Percentiles rank a stretch among this genome's conserved stretches.
These are phyloP conservation scores for Linurgus olivaceus DNA, from an alignment of 2,797 vertebrate genomes.

Conservation along the genomic window DNA sequence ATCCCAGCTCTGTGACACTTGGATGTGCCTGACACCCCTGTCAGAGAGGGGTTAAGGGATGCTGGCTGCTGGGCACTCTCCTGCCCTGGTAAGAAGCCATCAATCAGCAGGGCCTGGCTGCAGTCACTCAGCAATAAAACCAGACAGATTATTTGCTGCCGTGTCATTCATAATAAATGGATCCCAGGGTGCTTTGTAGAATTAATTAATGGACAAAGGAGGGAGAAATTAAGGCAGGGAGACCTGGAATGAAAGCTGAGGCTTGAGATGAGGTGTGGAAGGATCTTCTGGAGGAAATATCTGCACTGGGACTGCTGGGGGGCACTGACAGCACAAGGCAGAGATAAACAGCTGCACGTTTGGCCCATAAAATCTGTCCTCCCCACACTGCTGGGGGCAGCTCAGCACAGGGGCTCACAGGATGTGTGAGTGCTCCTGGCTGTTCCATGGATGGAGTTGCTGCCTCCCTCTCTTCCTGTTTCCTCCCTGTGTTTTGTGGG, in stretches of 20 bases:
- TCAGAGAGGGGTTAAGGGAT: not conserved
- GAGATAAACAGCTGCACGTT: not conserved
- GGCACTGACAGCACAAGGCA: fast-evolving
- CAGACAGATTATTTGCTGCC: constrained; percentile 26
- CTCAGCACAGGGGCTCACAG: not conserved
- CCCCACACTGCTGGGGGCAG: not conserved
- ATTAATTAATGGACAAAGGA: constrained; percentile 42
- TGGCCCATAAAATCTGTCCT: not conserved
- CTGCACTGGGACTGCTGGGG: fast-evolving
- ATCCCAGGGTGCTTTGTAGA: constrained; percentile 26
- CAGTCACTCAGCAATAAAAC: not conserved
- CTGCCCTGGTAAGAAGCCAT: not conserved
- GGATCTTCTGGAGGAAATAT: not conserved
- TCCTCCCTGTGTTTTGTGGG: not conserved
- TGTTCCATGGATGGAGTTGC: not conserved
- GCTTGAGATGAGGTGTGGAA: not conserved
- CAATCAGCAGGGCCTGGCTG: not conserved
- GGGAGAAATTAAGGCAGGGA: not conserved
- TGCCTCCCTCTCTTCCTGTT: not conserved
- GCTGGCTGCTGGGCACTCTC: constrained; percentile 24
- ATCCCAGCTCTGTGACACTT: not conserved
- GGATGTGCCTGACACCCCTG: not conserved
- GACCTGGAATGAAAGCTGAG: not conserved
- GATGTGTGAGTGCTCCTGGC: not conserved
- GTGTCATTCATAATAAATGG: constrained; percentile 39